Evolutionary conservation across 2,888 invertebrate species (phyloP).

Genomic region (Caenorhabditis wallacei): DNA sequence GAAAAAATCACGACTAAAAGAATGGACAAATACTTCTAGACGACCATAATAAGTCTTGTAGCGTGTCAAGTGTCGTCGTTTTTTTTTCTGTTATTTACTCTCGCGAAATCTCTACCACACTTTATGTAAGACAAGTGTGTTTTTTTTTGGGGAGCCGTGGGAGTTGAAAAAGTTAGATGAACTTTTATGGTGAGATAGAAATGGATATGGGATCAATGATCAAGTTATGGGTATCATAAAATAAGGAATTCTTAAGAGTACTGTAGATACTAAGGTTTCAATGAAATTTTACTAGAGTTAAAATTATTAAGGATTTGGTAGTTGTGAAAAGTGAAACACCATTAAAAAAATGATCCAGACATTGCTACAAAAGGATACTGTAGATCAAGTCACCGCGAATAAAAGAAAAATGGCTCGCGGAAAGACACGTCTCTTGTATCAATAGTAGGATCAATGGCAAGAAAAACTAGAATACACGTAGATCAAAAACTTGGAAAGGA

Average conservation of each 20-base stretch:
- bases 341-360: not conserved
- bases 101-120: constrained; percentile 43
- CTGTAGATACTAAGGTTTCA: not conserved
- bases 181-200: constrained; percentile 20
- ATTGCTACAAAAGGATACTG: not conserved
- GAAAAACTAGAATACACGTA: constrained; percentile 11
- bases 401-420: not conserved
- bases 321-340: too few relatives aligned
- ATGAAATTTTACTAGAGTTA: too few relatives aligned
- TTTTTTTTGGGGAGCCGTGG: constrained; percentile 32
- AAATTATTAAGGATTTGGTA: too few relatives aligned
- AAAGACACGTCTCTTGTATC: constrained; percentile 4
- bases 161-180: constrained; percentile 26
- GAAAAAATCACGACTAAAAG: constrained; percentile 36
- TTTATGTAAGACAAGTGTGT: constrained; percentile 39
- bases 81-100: constrained; percentile 24
- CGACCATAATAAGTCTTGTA: constrained; percentile 43
- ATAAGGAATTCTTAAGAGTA: not conserved
- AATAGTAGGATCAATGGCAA: not conserved
- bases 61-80: constrained; percentile 44
- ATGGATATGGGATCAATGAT: constrained; percentile 22
- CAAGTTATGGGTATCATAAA: not conserved
- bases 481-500: not conserved
- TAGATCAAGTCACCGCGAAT: not conserved
- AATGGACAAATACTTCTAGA: constrained; percentile 28